Evolutionary conservation across 2,113 vertebrate genomes (phyloP).

Genomic region (Cyprinodon variegatus): DNA sequence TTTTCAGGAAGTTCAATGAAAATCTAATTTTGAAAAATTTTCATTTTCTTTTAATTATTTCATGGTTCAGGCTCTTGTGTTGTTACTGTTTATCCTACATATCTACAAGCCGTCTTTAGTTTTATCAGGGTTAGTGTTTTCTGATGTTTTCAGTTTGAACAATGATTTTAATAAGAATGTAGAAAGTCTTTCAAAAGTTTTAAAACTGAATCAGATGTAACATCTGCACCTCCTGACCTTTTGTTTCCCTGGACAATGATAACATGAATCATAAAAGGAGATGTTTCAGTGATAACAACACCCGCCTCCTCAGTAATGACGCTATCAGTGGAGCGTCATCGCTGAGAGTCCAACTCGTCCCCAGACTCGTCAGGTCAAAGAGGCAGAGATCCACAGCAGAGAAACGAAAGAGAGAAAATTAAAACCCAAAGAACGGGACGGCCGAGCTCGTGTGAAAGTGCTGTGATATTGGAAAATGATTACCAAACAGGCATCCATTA

Average conservation of each 20-base stretch:
- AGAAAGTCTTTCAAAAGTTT: conserved; percentile 11
- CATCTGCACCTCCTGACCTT: conserved; percentile 38
- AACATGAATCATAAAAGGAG: conserved; percentile 51
- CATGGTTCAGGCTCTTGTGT: background rate
- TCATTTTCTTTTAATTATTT: no score
- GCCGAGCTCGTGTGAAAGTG: conserved; percentile 42
- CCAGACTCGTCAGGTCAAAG: conserved; percentile 32
- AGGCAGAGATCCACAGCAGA: background rate
- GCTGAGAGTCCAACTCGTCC: conserved; percentile 1
- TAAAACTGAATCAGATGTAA: conserved; percentile 20
- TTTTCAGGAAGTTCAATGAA: no score
- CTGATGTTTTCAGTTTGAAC: background rate
- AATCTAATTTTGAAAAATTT: no score
- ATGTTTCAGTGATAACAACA: conserved; percentile 46
- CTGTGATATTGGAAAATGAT: conserved; percentile 81
- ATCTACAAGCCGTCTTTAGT: background rate
- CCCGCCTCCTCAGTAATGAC: conserved; percentile 42
- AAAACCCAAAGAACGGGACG: background rate
- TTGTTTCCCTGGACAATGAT: conserved; percentile 34
- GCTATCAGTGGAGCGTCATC: conserved; percentile 9
- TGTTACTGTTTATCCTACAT: background rate
- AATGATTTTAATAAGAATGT: background rate
- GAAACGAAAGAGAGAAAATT: background rate
- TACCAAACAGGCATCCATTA: conserved; percentile 82
- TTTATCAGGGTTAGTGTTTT: background rate